phyloP scores from a whole-genome alignment of 2,797 vertebrate genomes.

The Hybognathus amarus region DNA sequence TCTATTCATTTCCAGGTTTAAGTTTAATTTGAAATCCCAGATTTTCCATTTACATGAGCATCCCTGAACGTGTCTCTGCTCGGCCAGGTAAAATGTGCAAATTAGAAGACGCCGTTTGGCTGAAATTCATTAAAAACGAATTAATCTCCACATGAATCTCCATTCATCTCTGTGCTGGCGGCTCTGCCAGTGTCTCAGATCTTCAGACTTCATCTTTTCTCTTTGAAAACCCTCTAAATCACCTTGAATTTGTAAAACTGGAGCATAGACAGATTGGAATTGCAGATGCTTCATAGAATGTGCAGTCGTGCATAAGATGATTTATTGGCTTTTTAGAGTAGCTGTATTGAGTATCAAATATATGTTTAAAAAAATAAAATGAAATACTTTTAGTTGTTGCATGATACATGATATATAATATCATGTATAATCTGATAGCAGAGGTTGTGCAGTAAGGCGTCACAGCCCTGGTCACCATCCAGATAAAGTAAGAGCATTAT shows the following conservation, averaged over 20 bases:
- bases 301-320: not conserved
- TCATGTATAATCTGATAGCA: not conserved
- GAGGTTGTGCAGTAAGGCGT: conserved; percentile 64
- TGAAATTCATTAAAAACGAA: conserved; percentile 44
- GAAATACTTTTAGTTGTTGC: not conserved
- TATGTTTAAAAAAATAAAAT: not conserved
- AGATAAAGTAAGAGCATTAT: conserved; percentile 69
- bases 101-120: conserved; percentile 34
- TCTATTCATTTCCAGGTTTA: not conserved
- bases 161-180: conserved; percentile 18
- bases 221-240: conserved; percentile 12
- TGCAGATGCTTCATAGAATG: not conserved
- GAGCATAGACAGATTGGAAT: not conserved
- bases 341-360: not conserved
- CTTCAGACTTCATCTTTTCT: conserved; percentile 2
- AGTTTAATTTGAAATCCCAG: no score
- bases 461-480: conserved; percentile 55
- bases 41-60: not conserved
- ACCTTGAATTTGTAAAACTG: conserved; percentile 3
- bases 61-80: not conserved
- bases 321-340: conserved; percentile 10
- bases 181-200: conserved; percentile 12
- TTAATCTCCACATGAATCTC: conserved; percentile 44
- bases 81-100: conserved; percentile 43
- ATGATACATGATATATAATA: not conserved